Percentiles rank a stretch among this genome's conserved stretches.
Conservation (phyloP, 2,113 vertebrate genomes). For the Dipodomys stephensi region DNA sequence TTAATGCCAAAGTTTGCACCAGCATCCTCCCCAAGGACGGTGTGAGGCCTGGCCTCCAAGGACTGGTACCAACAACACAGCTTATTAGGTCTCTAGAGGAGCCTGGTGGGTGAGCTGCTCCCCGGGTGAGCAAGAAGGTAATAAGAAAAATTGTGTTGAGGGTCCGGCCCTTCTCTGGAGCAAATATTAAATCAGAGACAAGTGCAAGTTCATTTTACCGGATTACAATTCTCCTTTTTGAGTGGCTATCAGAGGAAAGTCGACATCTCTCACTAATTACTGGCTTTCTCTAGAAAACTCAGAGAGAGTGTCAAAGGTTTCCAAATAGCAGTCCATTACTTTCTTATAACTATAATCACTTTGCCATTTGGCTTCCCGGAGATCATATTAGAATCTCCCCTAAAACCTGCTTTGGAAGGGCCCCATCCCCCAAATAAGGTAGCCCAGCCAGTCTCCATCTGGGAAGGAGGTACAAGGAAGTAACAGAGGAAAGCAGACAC, state of each 20-base stretch:
- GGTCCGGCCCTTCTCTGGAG: neutral
- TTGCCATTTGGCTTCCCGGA: neutral
- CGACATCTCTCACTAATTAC: slow-evolving; percentile 3
- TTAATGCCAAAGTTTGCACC: neutral
- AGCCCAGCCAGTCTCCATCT: slow-evolving; percentile 68
- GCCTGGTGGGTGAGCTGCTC: neutral
- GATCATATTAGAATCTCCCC: neutral
- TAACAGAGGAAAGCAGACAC: slow-evolving; percentile 66
- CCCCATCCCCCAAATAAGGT: neutral
- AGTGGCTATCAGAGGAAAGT: neutral
- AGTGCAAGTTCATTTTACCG: neutral
- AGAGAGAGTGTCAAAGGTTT: slow-evolving; percentile 39
- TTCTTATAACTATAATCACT: neutral
- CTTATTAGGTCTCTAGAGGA: neutral
- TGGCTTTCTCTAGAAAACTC: slow-evolving; percentile 52
- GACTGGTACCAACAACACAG: neutral
- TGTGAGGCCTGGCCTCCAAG: neutral
- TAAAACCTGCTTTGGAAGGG: slow-evolving; percentile 18
- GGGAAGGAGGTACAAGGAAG: slow-evolving; percentile 60
- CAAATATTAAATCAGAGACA: slow-evolving; percentile 41
- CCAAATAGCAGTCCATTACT: slow-evolving; percentile 23
- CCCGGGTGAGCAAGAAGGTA: neutral
- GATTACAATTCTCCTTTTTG: neutral
- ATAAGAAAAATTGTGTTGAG: neutral
- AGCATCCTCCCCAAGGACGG: neutral